Evolutionary conservation across 2,113 vertebrate genomes (phyloP), one percentile per base, ranked within the genome.

Genomic region (Glaucidium brasilianum): DNA sequence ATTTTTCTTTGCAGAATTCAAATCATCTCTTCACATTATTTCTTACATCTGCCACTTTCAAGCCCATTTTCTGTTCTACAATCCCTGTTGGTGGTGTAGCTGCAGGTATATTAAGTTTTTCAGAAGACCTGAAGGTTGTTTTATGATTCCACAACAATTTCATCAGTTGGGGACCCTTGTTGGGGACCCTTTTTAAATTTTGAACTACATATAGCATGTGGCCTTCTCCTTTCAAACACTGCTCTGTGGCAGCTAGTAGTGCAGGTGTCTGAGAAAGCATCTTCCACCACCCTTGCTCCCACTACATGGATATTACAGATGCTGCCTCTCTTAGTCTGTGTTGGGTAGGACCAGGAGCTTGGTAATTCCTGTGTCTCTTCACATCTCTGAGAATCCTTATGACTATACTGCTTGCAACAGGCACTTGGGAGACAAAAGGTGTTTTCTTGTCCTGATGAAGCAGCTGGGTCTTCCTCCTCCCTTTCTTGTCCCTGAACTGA

Each of bases 241-340:
- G 18, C 3, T 50, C 37, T 64, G 43, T 50, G 34, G 12, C n/a
- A 84, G 32, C 34, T 18, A 15, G 19, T 47, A 68, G 59, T 1
- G 4, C 39, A 43, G 13, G 11, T 22, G 11, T 62, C 45, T 58
- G 49, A 75, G 37, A 67, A 53, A 56, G 19, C 10, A 2, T 71
- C 47, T 85, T n/a, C 41, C 4, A 67, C 39, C 22, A 26, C 5
- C 3, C 12, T 2, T 35, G 16, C 49, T 87, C 8, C 27, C 4
- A 6, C 52, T 50, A 4, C 12, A 5, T 5, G 2, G 15, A 6
- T 60, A 20, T 73, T 50, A 20, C 3, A 60, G 11, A 47, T 56
- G 35, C 20, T 66, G 15, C 16, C 15, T 88, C 32, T 50, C 53
- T 30, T 87, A 26, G 5, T 49, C 19, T 0, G 0, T 0, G 0